These are phyloP conservation scores for Thamnaconus septentrionalis DNA, from an alignment of 2,113 vertebrate species.

Conservation along the genomic window DNA sequence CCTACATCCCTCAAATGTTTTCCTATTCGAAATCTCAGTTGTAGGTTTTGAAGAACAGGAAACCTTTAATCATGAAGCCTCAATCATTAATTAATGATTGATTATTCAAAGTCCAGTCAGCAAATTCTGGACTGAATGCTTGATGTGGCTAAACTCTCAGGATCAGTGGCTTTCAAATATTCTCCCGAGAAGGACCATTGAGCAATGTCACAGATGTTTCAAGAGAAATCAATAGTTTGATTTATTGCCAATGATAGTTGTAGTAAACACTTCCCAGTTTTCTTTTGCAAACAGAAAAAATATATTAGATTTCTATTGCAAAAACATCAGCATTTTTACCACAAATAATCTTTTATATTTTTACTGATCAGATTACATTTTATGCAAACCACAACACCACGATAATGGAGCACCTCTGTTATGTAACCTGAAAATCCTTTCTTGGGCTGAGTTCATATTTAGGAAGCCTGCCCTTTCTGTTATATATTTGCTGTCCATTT, in stretches of 20 bases:
- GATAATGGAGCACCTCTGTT: slow-evolving; percentile 40
- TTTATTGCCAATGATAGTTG: neutral
- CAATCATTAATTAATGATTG: neutral
- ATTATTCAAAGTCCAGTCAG: slow-evolving; percentile 6
- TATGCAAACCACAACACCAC: slow-evolving; percentile 2
- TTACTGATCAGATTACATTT: slow-evolving; percentile 26
- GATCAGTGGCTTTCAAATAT: neutral
- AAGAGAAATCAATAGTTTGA: slow-evolving; percentile 1
- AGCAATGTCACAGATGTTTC: neutral
- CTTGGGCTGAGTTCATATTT: slow-evolving; percentile 35
- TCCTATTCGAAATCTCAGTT: too few relatives aligned
- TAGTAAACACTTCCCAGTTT: neutral
- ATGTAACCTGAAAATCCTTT: slow-evolving; percentile 28
- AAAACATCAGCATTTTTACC: too few relatives aligned
- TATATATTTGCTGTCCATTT: slow-evolving; percentile 61
- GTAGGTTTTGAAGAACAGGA: neutral
- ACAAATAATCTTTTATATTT: too few relatives aligned
- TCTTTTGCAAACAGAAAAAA: too few relatives aligned
- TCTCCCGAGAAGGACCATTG: neutral
- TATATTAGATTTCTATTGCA: too few relatives aligned
- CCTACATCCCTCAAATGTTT: too few relatives aligned
- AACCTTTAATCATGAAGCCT: neutral
- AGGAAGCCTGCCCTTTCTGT: slow-evolving; percentile 39
- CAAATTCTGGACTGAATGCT: neutral
- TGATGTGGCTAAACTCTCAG: neutral